Evolutionary conservation across 2,113 vertebrate genomes (phyloP).

Genomic region (Nesoenas mayeri): DNA sequence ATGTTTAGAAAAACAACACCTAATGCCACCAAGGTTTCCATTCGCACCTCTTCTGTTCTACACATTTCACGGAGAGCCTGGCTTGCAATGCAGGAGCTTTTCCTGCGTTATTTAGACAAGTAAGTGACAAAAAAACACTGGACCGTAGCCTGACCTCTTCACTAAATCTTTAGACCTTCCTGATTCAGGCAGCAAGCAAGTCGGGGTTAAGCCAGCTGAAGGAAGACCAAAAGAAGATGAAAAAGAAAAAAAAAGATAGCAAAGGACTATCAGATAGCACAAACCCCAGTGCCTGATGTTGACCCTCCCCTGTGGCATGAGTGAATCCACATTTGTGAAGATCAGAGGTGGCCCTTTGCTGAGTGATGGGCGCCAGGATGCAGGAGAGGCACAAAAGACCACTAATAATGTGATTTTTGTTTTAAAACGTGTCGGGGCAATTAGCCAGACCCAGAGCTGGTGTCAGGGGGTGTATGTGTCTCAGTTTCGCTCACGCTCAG

Average conservation of each 20-base stretch:
- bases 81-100: constrained; percentile 23
- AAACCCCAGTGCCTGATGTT: not conserved
- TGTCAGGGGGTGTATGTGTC: not conserved
- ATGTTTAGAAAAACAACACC: constrained; percentile 69
- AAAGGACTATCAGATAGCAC: not conserved
- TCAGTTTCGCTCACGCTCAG: not conserved
- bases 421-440: not conserved
- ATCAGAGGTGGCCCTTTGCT: not conserved
- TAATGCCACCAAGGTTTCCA: constrained; percentile 61
- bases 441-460: not conserved
- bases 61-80: not conserved
- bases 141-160: not conserved
- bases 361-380: not conserved
- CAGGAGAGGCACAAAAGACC: not conserved
- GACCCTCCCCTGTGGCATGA: not conserved
- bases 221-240: not conserved
- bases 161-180: not conserved
- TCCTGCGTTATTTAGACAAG: constrained; percentile 40
- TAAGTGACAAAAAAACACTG: constrained; percentile 44
- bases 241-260: not conserved
- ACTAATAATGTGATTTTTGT: not conserved
- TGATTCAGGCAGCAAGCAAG: not conserved
- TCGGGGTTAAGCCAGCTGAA: not conserved
- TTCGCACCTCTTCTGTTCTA: constrained; percentile 37
- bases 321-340: not conserved